Conservation (phyloP, 2,888 invertebrate species). For the Rugalucina vietnamica region DNA sequence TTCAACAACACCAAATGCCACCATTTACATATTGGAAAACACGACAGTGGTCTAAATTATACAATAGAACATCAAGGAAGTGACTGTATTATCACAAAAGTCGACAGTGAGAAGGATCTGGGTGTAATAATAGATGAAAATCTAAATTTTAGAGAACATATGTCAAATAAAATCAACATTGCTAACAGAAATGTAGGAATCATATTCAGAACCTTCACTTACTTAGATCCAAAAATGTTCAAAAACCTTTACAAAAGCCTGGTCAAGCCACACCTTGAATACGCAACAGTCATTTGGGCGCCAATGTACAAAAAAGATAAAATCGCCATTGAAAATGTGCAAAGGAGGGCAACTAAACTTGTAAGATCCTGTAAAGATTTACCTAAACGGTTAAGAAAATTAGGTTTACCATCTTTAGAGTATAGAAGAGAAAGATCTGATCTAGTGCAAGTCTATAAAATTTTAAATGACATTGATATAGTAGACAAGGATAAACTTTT, state of each 20-base stretch:
- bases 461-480: background rate
- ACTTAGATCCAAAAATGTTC: background rate
- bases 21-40: background rate
- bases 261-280: background rate
- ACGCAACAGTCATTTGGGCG: background rate
- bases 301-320: conserved; percentile 17
- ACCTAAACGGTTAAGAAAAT: background rate
- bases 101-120: conserved; percentile 5
- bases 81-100: background rate
- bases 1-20: background rate
- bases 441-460: conserved; percentile 11
- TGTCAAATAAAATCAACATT: background rate
- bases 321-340: conserved; percentile 23
- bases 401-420: conserved; percentile 18
- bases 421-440: conserved; percentile 24
- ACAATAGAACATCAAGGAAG: background rate
- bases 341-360: conserved; percentile 19
- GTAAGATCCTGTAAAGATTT: background rate
- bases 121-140: conserved; percentile 10
- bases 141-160: conserved; percentile 13
- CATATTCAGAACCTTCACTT: background rate
- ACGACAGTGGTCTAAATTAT: background rate
- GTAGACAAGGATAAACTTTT: background rate
- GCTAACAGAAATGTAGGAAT: background rate
- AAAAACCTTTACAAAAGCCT: background rate